phyloP scores from a whole-genome alignment of 2,113 vertebrate species.

The Corydoras sp. region DNA sequence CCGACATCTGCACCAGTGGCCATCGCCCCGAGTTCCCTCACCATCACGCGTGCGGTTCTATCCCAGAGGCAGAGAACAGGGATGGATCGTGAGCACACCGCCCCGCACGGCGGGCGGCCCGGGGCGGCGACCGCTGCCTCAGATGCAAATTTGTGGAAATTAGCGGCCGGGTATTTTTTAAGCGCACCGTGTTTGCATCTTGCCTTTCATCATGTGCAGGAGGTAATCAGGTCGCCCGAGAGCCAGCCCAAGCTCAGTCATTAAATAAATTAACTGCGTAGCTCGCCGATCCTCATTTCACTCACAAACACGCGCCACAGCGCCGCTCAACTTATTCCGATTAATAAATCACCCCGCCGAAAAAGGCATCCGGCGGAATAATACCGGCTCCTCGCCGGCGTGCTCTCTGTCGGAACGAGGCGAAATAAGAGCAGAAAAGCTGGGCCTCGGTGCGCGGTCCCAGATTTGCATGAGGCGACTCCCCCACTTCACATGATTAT shows the following conservation, averaged over 20 bases:
- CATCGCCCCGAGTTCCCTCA: no score
- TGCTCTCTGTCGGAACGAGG: no score
- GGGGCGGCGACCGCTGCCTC: no score
- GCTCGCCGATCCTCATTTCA: constrained; percentile 61
- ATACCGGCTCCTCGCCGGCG: no score
- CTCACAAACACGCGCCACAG: constrained; percentile 47
- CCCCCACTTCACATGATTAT: constrained; percentile 46
- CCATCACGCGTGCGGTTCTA: no score
- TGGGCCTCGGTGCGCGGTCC: not conserved
- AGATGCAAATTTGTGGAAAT: not conserved
- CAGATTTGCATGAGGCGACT: constrained; percentile 36
- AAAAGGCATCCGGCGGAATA: no score
- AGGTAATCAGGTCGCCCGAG: constrained; percentile 70
- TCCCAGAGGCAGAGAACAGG: not conserved
- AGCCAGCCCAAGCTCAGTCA: constrained; percentile 70
- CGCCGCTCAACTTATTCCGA: constrained; percentile 45
- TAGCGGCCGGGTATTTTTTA: constrained; percentile 1
- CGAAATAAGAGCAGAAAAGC: no score
- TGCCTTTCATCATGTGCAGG: constrained; percentile 66
- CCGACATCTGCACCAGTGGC: no score
- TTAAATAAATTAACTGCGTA: constrained; percentile 76
- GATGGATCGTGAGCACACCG: not conserved
- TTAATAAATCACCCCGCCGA: no score
- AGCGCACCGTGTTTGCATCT: constrained; percentile 46
- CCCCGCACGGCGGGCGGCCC: no score